Evolutionary conservation across 2,888 invertebrate genomes (phyloP).

Genomic region (Ormyrus thymus): DNA sequence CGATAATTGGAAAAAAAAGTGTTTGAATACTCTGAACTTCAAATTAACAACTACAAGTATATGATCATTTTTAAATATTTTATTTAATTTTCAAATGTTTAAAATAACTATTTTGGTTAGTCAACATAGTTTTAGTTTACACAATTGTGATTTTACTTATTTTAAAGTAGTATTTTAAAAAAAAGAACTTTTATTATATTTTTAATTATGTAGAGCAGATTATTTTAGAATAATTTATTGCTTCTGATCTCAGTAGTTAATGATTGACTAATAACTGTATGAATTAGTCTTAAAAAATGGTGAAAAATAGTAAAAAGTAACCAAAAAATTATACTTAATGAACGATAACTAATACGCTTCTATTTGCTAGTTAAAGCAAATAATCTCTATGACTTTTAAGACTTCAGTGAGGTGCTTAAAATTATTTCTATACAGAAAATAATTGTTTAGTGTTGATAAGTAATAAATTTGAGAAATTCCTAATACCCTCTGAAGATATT

Average conservation of each 20-base stretch:
- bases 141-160: too few relatives aligned
- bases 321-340: not conserved
- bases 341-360: constrained; percentile 60
- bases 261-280: constrained; percentile 19
- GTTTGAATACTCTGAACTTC: too few relatives aligned
- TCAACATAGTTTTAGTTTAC: too few relatives aligned
- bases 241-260: constrained; percentile 37
- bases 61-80: too few relatives aligned
- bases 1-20: too few relatives aligned
- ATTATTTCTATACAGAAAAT: constrained; percentile 16
- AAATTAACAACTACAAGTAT: too few relatives aligned
- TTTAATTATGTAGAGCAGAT: not conserved
- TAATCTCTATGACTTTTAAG: constrained; percentile 54
- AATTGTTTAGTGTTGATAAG: constrained; percentile 16
- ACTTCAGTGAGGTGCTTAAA: constrained; percentile 46
- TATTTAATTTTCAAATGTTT: too few relatives aligned
- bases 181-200: too few relatives aligned
- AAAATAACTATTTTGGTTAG: too few relatives aligned
- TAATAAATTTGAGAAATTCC: constrained; percentile 25
- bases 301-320: not conserved
- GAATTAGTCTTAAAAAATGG: not conserved
- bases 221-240: constrained; percentile 13
- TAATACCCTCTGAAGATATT: constrained; percentile 33
- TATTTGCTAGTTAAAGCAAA: constrained; percentile 58
- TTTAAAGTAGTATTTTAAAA: too few relatives aligned